Conservation (phyloP, 2,113 vertebrate species). For the Anarrhichthys ocellatus region DNA sequence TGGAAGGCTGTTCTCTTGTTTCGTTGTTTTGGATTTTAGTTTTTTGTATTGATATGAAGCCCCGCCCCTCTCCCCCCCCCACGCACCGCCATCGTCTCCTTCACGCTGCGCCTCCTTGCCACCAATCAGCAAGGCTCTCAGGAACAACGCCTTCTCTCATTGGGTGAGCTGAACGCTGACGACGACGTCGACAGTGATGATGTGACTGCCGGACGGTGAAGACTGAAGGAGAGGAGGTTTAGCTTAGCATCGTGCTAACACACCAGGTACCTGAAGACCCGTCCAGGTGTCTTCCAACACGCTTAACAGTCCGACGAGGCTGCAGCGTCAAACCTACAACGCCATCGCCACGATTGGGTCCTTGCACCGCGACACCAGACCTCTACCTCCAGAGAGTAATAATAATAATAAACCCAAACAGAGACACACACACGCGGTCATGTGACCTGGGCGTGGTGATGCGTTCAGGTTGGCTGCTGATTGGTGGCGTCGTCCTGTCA, state of each 20-base stretch:
- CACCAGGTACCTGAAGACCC: constrained; percentile 3
- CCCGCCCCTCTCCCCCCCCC: constrained; percentile 19
- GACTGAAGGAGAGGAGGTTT: not conserved
- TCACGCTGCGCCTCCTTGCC: constrained; percentile 68
- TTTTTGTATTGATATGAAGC: constrained; percentile 44
- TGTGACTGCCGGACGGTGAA: constrained; percentile 59
- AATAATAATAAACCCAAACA: not conserved
- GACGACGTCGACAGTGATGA: constrained; percentile 77
- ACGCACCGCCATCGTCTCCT: constrained; percentile 6
- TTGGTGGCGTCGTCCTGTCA: not conserved
- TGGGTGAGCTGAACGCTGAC: constrained; percentile 69
- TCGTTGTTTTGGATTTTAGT: constrained; percentile 36
- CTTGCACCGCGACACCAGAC: not conserved
- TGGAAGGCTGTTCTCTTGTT: constrained; percentile 71
- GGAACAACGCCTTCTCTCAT: constrained; percentile 82
- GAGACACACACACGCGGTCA: not conserved
- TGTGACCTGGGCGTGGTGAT: constrained; percentile 39
- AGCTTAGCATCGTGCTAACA: not conserved
- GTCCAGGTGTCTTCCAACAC: constrained; percentile 51
- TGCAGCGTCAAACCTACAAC: not conserved
- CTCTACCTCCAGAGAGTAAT: no score
- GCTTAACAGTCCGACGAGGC: constrained; percentile 5
- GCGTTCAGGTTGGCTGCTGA: constrained; percentile 36
- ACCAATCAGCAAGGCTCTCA: constrained; percentile 84
- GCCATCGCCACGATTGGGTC: not conserved